Evolutionary conservation across 1,140 invertebrate genomes (phyloP).

Genomic region (Habropoda laboriosa): DNA sequence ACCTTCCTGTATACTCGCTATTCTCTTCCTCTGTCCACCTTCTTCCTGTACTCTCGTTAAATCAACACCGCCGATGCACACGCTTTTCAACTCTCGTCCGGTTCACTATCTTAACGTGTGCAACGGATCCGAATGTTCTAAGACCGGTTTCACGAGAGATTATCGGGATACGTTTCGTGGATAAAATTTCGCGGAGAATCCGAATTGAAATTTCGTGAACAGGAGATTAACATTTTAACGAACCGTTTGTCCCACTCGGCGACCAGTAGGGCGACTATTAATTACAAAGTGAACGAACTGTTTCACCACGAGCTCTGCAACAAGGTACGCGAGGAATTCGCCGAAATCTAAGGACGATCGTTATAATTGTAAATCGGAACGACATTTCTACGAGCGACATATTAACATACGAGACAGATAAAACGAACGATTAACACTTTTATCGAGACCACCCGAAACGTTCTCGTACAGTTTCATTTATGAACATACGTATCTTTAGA

Average conservation of each 20-base stretch:
- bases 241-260: background rate
- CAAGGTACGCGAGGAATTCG: no score
- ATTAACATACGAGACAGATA: background rate
- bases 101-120: background rate
- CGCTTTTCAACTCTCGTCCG: background rate
- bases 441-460: no score
- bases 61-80: no score
- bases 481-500: no score
- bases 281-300: slow-evolving; percentile 4
- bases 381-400: background rate
- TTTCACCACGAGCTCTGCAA: no score
- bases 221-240: slow-evolving; percentile 13
- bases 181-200: no score
- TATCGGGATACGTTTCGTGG: no score
- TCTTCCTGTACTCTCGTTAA: no score
- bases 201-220: background rate
- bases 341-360: no score
- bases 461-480: no score
- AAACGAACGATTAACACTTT: background rate
- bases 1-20: no score
- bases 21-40: no score
- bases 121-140: background rate
- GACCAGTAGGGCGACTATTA: background rate
- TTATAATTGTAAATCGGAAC: background rate
- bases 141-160: background rate